Evolutionary conservation across 2,113 vertebrate species (phyloP), one percentile per base, ranked within the genome.

Genomic region (Typhlomys cinereus): DNA sequence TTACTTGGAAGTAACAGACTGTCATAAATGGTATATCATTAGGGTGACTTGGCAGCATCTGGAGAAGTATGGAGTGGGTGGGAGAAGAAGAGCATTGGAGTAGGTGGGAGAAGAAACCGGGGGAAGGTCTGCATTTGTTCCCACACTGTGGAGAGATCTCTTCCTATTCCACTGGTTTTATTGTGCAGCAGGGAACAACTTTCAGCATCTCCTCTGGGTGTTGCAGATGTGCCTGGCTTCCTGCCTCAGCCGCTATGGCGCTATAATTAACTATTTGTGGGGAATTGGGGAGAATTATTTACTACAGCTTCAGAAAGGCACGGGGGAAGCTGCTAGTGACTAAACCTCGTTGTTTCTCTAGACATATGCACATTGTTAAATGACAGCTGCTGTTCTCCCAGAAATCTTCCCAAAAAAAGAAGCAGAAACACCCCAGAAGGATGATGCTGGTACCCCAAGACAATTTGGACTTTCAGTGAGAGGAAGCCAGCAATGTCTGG

Each of bases 191-290:
- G 93, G 73, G 94, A 96, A 39, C 21, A 1, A 79, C 59, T 88
- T 75, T 76, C 52, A 90, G 44, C 75, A 70, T 70, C 81, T 95
- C 89, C 71, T 82, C 46, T 93, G 91, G 84, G 89, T 29, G 46
- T 79, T 79, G 89, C 90, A 92, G 89, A 95, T 92, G 85, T 79
- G 84, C 94, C 90, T 92, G 91, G 94, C 92, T 93, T 91, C 64
- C 85, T 34, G 64, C 78, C 85, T 93, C 80, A 76, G n/a, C 86
- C 66, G 64, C 29, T 92, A 62, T 74, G 44, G 74, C n/a, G 34
- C 91, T 94, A 70, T 95, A 96, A 95, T 95, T 96, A 97, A 94
- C 92, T 94, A 23, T 96, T 96, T 85, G 48, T 89, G 52, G 80
- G 74, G 29, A 87, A 11, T 23, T 80, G 17, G 61, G 81, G 81